Evolutionary conservation across 2,888 invertebrate genomes (phyloP), one percentile per base, ranked within the genome.

Genomic region (Rhamnusium bicolor): DNA sequence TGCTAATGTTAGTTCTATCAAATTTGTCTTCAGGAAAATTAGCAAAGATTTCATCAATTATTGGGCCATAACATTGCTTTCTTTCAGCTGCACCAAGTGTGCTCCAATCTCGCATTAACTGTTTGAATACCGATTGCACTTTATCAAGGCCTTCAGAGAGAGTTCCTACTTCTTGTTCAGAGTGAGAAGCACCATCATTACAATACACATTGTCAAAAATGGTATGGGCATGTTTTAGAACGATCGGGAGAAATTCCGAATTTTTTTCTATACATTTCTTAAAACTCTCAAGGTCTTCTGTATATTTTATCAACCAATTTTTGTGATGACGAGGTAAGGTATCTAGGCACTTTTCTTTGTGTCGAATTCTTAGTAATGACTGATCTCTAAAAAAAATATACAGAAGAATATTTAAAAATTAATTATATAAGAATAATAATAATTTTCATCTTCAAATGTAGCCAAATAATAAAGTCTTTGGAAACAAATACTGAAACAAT

Each of bases 41-140:
- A 12, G 89, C 86, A 68, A 94, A 90, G 63, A 98, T 92, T 87
- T 96, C 96, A 54, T 95, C 92, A 14, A 99, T 91, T 56, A 99
- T 96, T 0, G 97, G 98, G 77, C 92, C 91, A 86, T 98, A 99
- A 83, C 97, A 98, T 68, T 95, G 93, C 47, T 92, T 90, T 27
- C 98, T 89, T 87, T 99, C 98, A 2, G 91, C 89, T 0, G 92
- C 92, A 0, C 98, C 98, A 77, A 94, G 93, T 0, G 90, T 89
- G 83, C 97, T 97, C 99, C 99, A 99, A 86, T 99, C 99, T 0
- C 99, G 91, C n/a, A 96, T 96, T 83, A 99, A 92, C 87, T 99
- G 98, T 87, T 98, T 98, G 79, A 99, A 89, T 1, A 98, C 97
- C 16, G 96, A 95, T 87, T 97, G 96, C 40, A 98, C 96, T 70